These are phyloP conservation scores for Hiodon alosoides DNA, from an alignment of 2,113 vertebrate genomes.

Conservation along the genomic window DNA sequence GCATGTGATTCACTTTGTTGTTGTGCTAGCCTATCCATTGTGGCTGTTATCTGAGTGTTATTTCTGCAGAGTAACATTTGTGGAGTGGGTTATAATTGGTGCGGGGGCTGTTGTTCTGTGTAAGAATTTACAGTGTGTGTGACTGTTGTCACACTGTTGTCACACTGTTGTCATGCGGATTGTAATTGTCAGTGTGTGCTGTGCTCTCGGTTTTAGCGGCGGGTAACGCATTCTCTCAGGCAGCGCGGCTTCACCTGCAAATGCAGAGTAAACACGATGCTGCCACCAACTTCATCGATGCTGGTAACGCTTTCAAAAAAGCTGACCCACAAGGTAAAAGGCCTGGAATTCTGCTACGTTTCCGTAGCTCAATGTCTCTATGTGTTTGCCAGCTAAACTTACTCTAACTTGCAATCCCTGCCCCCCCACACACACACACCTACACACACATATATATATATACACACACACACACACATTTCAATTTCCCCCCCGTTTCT, in stretches of 20 bases:
- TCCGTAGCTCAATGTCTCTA: not conserved
- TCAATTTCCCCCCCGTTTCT: no score
- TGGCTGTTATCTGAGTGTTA: no score
- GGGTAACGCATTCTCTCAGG: slow-evolving; percentile 84
- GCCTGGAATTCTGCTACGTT: not conserved
- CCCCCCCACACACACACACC: no score
- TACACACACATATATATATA: no score
- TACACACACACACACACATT: no score
- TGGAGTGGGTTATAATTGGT: no score
- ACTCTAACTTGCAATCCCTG: not conserved
- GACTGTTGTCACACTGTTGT: not conserved
- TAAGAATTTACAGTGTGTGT: not conserved
- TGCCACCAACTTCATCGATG: slow-evolving; percentile 83
- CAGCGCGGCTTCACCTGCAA: slow-evolving; percentile 79
- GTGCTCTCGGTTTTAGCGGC: slow-evolving; percentile 65
- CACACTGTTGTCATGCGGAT: not conserved
- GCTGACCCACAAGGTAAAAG: slow-evolving; percentile 82
- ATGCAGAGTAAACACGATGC: slow-evolving; percentile 91
- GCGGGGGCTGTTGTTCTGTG: not conserved
- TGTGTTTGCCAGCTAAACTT: not conserved
- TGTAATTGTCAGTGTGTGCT: not conserved
- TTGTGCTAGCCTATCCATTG: no score
- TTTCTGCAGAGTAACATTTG: no score
- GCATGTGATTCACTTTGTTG: no score
- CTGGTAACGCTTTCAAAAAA: slow-evolving; percentile 91